Evolutionary conservation across 2,888 invertebrate species (phyloP).

Genomic region (Eristalinus aeneus): DNA sequence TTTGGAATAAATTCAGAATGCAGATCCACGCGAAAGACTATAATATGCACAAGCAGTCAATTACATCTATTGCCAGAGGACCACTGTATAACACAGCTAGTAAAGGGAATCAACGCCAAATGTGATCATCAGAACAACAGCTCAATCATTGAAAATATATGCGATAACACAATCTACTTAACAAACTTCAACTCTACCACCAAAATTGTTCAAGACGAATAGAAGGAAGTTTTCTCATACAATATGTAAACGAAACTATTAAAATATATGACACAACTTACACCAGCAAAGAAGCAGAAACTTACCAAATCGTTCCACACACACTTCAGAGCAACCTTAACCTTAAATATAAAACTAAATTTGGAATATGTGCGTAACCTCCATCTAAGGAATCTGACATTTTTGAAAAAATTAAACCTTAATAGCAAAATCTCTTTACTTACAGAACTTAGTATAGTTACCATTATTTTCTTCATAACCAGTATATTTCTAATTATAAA

Average conservation of each 20-base stretch:
- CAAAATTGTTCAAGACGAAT: neutral
- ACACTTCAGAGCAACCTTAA: neutral
- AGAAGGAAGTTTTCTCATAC: neutral
- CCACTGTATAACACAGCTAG: neutral
- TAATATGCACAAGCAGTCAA: neutral
- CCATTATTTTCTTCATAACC: too few species aligned
- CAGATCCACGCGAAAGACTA: too few species aligned
- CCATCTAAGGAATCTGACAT: neutral
- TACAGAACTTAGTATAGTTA: too few species aligned
- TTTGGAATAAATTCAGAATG: too few species aligned
- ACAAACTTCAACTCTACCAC: neutral
- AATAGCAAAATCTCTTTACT: too few species aligned
- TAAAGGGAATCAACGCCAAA: neutral
- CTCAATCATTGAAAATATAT: too few species aligned
- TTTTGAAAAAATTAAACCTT: neutral
- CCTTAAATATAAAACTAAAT: neutral
- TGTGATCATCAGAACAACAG: neutral
- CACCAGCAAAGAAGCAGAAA: neutral
- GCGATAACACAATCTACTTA: neutral
- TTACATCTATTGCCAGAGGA: neutral
- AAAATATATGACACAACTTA: neutral
- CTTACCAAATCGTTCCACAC: neutral
- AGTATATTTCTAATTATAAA: too few species aligned
- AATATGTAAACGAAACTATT: neutral
- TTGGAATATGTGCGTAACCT: neutral